Evolutionary conservation across 1,140 invertebrate species (phyloP).

Genomic region (Anastatus disparis): DNA sequence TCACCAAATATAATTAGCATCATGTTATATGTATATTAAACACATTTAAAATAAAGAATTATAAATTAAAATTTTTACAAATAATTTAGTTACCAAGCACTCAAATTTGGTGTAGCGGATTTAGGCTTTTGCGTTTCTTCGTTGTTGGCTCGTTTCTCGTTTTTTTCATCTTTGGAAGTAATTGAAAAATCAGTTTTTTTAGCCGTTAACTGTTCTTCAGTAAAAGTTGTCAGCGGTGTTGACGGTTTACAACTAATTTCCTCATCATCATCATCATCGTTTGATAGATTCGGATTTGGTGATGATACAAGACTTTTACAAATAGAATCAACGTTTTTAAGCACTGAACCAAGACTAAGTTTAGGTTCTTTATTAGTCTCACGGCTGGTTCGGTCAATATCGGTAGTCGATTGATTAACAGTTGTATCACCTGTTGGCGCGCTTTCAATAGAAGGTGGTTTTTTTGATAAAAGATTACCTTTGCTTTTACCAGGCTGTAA

Average conservation of each 20-base stretch:
- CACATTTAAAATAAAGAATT: background rate
- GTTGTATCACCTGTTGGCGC: slow-evolving; percentile 40
- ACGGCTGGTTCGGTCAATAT: slow-evolving; percentile 47
- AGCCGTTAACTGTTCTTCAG: slow-evolving; percentile 44
- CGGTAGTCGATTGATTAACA: slow-evolving; percentile 37
- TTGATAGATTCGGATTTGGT: slow-evolving; percentile 59
- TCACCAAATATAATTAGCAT: too few species aligned
- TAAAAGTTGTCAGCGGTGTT: slow-evolving; percentile 28
- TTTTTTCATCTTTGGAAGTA: slow-evolving; percentile 44
- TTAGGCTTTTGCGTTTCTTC: slow-evolving; percentile 60
- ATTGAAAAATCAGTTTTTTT: slow-evolving; percentile 35
- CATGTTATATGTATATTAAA: background rate
- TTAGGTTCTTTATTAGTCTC: slow-evolving; percentile 75
- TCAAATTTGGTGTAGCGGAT: slow-evolving; percentile 82
- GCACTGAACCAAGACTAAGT: slow-evolving; percentile 82
- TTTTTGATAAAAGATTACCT: slow-evolving; percentile 78
- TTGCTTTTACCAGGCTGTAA: slow-evolving; percentile 86
- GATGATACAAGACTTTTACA: slow-evolving; percentile 62
- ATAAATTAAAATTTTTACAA: background rate
- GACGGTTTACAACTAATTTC: slow-evolving; percentile 21
- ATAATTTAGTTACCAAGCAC: slow-evolving; percentile 73
- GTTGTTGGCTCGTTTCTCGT: slow-evolving; percentile 46
- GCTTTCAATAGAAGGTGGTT: slow-evolving; percentile 50
- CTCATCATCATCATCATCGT: slow-evolving; percentile 62
- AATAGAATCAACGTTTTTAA: slow-evolving; percentile 70